Evolutionary conservation across 2,888 invertebrate genomes (phyloP).

Genomic region (Coronaproctus castanopsis): DNA sequence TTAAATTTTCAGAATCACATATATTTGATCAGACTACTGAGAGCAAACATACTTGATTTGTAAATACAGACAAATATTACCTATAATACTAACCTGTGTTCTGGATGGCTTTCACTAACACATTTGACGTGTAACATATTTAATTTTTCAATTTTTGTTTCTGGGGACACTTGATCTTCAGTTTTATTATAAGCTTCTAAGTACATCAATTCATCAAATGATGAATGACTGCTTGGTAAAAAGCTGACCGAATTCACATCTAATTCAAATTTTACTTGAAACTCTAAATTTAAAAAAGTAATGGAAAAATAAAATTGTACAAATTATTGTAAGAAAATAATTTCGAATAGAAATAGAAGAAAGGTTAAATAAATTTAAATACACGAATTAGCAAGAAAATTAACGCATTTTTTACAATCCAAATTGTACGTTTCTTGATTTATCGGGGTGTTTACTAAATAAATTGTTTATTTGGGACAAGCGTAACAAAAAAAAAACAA

Average conservation of each 20-base stretch:
- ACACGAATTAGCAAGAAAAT: neutral
- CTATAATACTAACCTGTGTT: conserved; percentile 20
- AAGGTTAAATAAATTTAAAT: neutral
- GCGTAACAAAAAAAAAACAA: too few species aligned
- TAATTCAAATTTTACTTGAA: conserved; percentile 24
- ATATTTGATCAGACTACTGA: too few species aligned
- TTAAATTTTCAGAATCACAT: too few species aligned
- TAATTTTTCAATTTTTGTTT: conserved; percentile 15
- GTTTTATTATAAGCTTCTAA: conserved; percentile 24
- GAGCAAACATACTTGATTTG: too few species aligned
- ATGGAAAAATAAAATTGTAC: too few species aligned
- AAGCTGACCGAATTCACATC: conserved; percentile 22
- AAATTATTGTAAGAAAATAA: too few species aligned
- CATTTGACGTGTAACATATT: conserved; percentile 25
- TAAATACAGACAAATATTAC: too few species aligned
- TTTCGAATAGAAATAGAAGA: too few species aligned
- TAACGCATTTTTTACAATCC: neutral
- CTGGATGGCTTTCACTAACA: conserved; percentile 29
- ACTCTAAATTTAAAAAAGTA: conserved; percentile 22
- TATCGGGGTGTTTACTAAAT: too few species aligned
- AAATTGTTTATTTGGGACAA: too few species aligned
- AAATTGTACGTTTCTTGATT: neutral
- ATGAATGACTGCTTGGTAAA: conserved; percentile 23
- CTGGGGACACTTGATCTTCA: neutral
- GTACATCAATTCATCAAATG: conserved; percentile 24